Evolutionary conservation across 2,888 invertebrate genomes (phyloP), one percentile per base, ranked within the genome.

Genomic region (Drosophila anomalata): DNA sequence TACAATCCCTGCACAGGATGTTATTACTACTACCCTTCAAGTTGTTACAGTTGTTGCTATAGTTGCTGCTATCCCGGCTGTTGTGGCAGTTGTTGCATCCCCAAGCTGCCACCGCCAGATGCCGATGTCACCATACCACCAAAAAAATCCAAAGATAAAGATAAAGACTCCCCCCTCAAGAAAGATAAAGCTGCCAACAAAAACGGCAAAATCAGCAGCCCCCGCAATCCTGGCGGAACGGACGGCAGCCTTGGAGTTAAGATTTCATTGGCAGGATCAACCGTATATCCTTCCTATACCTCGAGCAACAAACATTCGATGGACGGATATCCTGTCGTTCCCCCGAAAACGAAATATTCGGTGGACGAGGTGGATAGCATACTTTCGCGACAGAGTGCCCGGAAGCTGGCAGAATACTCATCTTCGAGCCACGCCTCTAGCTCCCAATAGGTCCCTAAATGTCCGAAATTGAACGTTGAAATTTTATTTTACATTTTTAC

Each of bases 1-100:
- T 86, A 60, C 24, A 76, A 72, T 59, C 83, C 88, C 6, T 77
- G 24, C 48, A 79, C 66, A 6, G 66, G 87, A 0, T 60, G 52
- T 14, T 87, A 56, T 31, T 75, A 39, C 55, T 88, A 70, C 56
- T 67, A 50, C 31, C 50, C 39, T 2, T 7, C 39, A 14, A 14
- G 4, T 14, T 42, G 44, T 12, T 12, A 17, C 11, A 11, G 6
- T 20, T 22, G 22, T 5, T 44, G 44, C n/a, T 42, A 8, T 20
- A 3, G 41, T 42, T 17, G 47, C 5, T 22, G 33, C 36, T 14
- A 7, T 14, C 12, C 22, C 17, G 36, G 36, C 2, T 36, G 36
- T 5, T 36, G 36, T 36, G 36, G 36, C 36, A 14, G 42, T 17
- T 42, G 42, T 42, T 42, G 42, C 42, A 42, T 44, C 20, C 44